Percentiles rank a stretch among this genome's conserved stretches.
Conservation (phyloP, 2,797 vertebrate species). For the Vultur gryphus region DNA sequence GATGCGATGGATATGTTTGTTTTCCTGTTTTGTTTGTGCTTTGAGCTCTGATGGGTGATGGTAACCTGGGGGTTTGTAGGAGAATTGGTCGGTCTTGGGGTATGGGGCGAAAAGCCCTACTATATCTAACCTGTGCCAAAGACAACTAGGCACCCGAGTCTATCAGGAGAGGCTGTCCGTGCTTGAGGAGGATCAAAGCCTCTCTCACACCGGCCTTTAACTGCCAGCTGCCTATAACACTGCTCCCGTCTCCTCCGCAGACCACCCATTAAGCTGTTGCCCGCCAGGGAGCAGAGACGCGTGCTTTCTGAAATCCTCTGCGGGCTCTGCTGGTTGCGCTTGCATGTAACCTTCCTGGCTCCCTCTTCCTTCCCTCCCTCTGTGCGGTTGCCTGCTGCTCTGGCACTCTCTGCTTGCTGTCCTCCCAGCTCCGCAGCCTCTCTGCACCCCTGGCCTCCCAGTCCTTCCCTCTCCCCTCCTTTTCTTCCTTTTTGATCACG, state of each 20-base stretch:
- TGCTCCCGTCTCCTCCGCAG: not conserved
- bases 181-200: not conserved
- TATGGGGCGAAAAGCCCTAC: not conserved
- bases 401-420: not conserved
- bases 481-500: not conserved
- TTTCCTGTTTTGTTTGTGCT: not conserved
- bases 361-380: not conserved
- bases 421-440: not conserved
- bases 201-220: not conserved
- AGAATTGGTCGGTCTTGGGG: not conserved
- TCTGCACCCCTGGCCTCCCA: not conserved
- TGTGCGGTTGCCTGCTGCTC: not conserved
- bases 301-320: not conserved
- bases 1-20: not conserved
- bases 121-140: not conserved
- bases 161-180: rapidly evolving
- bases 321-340: not conserved
- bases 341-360: not conserved
- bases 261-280: constrained; percentile 46
- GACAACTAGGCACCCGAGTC: not conserved
- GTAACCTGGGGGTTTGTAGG: not conserved
- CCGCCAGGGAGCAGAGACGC: not conserved
- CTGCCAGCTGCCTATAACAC: not conserved
- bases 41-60: not conserved
- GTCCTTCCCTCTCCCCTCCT: not conserved